Base-by-base conservation (phyloP, 2,797 vertebrate genomes). In the Anniella stebbinsi region DNA sequence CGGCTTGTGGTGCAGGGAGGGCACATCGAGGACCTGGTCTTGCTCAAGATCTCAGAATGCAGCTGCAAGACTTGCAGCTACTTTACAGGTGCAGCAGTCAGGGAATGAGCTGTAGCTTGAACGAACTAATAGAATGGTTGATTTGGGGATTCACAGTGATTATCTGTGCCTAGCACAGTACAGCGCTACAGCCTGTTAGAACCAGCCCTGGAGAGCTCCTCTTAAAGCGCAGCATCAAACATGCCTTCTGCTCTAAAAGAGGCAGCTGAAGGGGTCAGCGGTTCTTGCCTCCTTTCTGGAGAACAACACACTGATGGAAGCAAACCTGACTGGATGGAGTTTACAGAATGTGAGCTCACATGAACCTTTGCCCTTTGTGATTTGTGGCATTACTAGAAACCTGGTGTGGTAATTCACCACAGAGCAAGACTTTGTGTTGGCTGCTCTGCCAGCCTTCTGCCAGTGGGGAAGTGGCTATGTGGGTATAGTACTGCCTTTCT, bases 341-440 rank as follows among this genome's bases (percentile, higher is more conserved):
- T 69, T 45, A 17, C 33, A 17, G 78, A 41, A 87, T 76, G 30
- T 57, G 51, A 60, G 41, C 86, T 83, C 63, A 11, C 8, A 9
- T 48, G 81, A 86, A 63, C 75, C 67, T 80, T 5, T 54, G 36
- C 30, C 6, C 1, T 57, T 93, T 54, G 0, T 3, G 38, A 72
- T 36, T 80, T 88, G 51, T 0, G 6, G 4, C 81, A 2, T 80
- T 92, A 82, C 30, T 84, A 87, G 11, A 69, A 89, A 72, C 13
- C 0, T 1, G 1, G 3, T 1, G 0, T 10, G 15, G 86, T 0
- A 81, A 67, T 88, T 92, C 80, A 13, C 85, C 0, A 1, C 63
- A 76, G 12, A 66, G 6, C 3, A 33, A 30, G 91, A 60, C 91
- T 89, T 82, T 67, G 33, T 0, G 3, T 91, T 92, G 93, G 77